Conservation (phyloP, 1,140 invertebrate genomes). For the Drosophila littoralis region DNA sequence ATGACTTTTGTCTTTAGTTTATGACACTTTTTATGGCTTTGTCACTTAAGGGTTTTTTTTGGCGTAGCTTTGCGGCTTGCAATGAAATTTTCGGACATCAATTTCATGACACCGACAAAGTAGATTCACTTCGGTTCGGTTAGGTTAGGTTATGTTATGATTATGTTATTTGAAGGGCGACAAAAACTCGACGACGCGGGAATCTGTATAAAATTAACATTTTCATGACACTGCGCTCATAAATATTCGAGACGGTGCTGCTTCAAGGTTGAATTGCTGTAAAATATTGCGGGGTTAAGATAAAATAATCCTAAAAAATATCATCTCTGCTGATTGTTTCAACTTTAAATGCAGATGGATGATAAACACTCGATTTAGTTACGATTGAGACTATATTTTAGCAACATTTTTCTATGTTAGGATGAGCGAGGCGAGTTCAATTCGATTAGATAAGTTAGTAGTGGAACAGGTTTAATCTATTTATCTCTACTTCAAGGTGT, state of each 20-base stretch:
- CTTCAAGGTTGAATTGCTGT: slow-evolving; percentile 10
- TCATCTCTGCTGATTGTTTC: neutral
- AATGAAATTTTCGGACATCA: slow-evolving; percentile 34
- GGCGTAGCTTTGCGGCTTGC: neutral
- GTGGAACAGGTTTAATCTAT: too few species aligned
- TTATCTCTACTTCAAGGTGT: too few species aligned
- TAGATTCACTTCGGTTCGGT: slow-evolving; percentile 29
- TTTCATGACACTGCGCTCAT: slow-evolving; percentile 29
- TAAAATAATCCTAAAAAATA: neutral
- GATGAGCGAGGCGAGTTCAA: too few species aligned
- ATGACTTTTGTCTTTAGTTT: slow-evolving; percentile 60
- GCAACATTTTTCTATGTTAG: too few species aligned
- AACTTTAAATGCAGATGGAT: too few species aligned
- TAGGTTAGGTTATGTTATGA: slow-evolving; percentile 23
- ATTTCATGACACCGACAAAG: slow-evolving; percentile 29
- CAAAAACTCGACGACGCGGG: slow-evolving; percentile 17
- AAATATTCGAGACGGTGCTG: slow-evolving; percentile 21
- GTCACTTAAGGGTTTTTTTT: slow-evolving; percentile 49
- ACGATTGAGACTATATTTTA: too few species aligned
- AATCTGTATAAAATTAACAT: slow-evolving; percentile 33
- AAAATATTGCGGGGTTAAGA: neutral
- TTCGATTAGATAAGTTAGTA: too few species aligned
- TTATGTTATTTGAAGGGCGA: slow-evolving; percentile 34
- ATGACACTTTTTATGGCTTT: slow-evolving; percentile 57
- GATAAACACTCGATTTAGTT: neutral